Percentiles rank a stretch among this genome's conserved stretches.
phyloP scores from a whole-genome alignment of 2,888 invertebrate species.

The Cremastobaeus sp. region DNA sequence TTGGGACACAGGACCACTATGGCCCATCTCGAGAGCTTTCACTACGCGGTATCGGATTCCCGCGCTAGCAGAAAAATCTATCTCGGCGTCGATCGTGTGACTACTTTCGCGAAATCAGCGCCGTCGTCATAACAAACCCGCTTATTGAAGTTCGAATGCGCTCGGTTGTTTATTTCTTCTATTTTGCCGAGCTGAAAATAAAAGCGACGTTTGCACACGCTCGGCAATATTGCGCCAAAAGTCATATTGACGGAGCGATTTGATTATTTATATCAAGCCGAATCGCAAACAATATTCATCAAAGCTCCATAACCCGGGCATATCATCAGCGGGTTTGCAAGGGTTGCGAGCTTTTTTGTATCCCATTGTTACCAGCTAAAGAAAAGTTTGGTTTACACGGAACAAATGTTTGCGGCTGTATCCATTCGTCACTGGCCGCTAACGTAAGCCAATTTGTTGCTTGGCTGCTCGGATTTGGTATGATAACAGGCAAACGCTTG shows the following conservation, averaged over 20 bases:
- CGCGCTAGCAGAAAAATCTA: conserved; percentile 52
- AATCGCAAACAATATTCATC: conserved; percentile 43
- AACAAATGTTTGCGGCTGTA: conserved; percentile 70
- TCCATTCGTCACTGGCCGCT: conserved; percentile 66
- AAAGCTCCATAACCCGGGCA: conserved; percentile 35
- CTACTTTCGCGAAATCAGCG: conserved; percentile 30
- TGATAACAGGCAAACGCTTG: conserved; percentile 67
- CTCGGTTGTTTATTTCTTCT: too few species aligned
- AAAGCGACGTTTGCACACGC: too few species aligned
- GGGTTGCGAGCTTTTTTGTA: conserved; percentile 46
- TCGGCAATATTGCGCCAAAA: conserved; percentile 26
- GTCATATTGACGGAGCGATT: conserved; percentile 42
- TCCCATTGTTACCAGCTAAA: conserved; percentile 37
- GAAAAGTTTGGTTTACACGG: conserved; percentile 53
- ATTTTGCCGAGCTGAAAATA: too few species aligned
- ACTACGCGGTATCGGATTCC: conserved; percentile 55
- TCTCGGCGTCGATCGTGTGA: conserved; percentile 56
- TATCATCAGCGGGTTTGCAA: conserved; percentile 42
- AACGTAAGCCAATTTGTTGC: conserved; percentile 76
- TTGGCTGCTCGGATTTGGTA: conserved; percentile 71
- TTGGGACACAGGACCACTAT: conserved; percentile 62
- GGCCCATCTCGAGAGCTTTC: conserved; percentile 54
- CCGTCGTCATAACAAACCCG: too few species aligned
- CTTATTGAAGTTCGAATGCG: too few species aligned
- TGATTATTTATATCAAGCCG: conserved; percentile 37